These are phyloP conservation scores for Xenus cinereus DNA, from an alignment of 2,113 vertebrate species.

Conservation along the genomic window DNA sequence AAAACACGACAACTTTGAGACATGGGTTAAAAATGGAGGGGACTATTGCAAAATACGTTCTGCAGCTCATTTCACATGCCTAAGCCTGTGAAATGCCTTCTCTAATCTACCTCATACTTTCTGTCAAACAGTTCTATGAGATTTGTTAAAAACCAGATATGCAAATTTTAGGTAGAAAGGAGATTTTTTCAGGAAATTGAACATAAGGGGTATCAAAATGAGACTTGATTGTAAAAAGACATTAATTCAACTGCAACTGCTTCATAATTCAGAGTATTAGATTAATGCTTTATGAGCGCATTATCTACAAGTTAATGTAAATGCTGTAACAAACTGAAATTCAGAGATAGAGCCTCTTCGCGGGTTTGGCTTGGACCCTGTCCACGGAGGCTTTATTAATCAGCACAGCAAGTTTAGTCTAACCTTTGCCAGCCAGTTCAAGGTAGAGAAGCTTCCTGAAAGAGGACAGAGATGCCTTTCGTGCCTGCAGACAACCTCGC, in stretches of 20 bases:
- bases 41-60: background rate
- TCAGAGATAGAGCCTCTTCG: constrained; percentile 34
- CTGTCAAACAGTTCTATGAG: background rate
- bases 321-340: constrained; percentile 41
- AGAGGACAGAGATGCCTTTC: background rate
- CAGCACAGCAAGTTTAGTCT: background rate
- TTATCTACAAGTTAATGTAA: constrained; percentile 36
- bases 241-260: constrained; percentile 34
- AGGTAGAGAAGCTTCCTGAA: constrained; percentile 9
- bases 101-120: constrained; percentile 28
- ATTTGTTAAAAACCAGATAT: constrained; percentile 2
- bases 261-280: constrained; percentile 42
- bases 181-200: background rate
- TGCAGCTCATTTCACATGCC: constrained; percentile 2
- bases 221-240: background rate
- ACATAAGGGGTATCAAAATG: constrained; percentile 36
- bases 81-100: constrained; percentile 22
- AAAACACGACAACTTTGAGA: background rate
- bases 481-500: background rate
- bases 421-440: constrained; percentile 3
- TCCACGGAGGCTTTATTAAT: constrained; percentile 28
- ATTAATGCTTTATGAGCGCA: constrained; percentile 26
- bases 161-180: constrained; percentile 17
- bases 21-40: background rate
- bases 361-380: background rate